Evolutionary conservation across 2,888 invertebrate species (phyloP).

Genomic region (Aricia artaxerxes): DNA sequence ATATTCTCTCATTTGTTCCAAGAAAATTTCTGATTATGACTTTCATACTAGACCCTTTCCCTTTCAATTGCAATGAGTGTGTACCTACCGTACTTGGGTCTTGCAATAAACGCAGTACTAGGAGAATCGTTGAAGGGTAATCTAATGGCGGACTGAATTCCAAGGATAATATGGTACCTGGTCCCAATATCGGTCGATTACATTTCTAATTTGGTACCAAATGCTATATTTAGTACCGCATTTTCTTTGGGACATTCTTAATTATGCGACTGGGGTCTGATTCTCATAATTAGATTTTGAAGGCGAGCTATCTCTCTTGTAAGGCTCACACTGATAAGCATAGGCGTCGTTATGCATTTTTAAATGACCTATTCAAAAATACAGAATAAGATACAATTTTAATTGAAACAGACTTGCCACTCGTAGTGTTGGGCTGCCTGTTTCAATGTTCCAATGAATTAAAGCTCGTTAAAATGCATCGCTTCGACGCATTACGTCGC

Average conservation of each 20-base stretch:
- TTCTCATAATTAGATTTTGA: background rate
- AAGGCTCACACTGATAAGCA: too few relatives aligned
- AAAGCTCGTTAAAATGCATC: too few relatives aligned
- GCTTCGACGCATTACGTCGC: too few relatives aligned
- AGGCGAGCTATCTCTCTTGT: too few relatives aligned
- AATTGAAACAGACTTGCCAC: too few relatives aligned
- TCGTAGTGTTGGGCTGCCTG: too few relatives aligned
- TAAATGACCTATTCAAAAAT: too few relatives aligned
- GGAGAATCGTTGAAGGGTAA: background rate
- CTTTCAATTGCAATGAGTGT: background rate
- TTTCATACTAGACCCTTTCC: background rate
- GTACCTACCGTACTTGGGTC: background rate
- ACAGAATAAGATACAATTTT: too few relatives aligned
- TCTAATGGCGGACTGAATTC: conserved; percentile 6
- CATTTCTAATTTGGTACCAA: background rate
- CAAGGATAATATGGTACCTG: background rate
- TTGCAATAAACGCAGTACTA: conserved; percentile 7
- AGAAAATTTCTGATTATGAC: background rate
- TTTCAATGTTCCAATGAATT: too few relatives aligned
- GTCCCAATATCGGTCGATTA: background rate
- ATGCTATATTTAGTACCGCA: background rate
- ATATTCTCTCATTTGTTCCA: background rate
- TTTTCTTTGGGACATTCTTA: background rate
- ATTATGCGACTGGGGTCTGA: background rate
- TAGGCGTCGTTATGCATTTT: too few relatives aligned